These are phyloP conservation scores for Vulpes lagopus DNA, from an alignment of 2,113 vertebrate genomes.

Conservation along the genomic window DNA sequence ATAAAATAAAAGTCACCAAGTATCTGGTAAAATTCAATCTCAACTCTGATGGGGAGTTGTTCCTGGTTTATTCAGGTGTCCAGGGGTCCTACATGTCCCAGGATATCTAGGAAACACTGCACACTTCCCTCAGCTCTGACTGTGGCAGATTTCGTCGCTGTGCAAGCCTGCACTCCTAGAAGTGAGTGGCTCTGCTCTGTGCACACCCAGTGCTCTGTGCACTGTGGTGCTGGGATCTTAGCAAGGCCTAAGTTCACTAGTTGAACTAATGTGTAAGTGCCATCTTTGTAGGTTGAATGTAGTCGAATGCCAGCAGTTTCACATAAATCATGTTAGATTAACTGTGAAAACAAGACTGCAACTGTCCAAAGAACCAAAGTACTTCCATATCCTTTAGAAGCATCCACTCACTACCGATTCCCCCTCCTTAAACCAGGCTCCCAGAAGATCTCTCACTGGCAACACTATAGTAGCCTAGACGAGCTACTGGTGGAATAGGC, in stretches of 20 bases:
- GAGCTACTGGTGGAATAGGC: not conserved
- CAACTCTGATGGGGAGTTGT: not conserved
- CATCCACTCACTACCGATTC: not conserved
- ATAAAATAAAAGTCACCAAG: not conserved
- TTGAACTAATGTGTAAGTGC: not conserved
- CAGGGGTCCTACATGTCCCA: not conserved
- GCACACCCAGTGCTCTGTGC: not conserved
- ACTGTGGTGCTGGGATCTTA: not conserved
- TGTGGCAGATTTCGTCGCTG: not conserved
- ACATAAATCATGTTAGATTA: not conserved
- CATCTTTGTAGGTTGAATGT: not conserved
- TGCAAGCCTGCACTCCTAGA: not conserved
- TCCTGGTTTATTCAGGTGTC: not conserved
- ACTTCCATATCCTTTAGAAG: not conserved
- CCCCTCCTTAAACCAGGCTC: conserved; percentile 26
- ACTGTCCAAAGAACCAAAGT: conserved; percentile 17
- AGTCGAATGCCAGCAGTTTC: not conserved
- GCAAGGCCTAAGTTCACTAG: not conserved
- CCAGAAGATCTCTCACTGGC: conserved; percentile 13
- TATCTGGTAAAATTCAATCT: not conserved
- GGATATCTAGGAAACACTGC: not conserved
- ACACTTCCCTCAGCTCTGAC: not conserved
- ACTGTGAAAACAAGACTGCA: not conserved
- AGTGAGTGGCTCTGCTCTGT: not conserved
- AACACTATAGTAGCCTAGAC: not conserved